Conservation (phyloP, 2,888 invertebrate species). For the Epinotia nisella region DNA sequence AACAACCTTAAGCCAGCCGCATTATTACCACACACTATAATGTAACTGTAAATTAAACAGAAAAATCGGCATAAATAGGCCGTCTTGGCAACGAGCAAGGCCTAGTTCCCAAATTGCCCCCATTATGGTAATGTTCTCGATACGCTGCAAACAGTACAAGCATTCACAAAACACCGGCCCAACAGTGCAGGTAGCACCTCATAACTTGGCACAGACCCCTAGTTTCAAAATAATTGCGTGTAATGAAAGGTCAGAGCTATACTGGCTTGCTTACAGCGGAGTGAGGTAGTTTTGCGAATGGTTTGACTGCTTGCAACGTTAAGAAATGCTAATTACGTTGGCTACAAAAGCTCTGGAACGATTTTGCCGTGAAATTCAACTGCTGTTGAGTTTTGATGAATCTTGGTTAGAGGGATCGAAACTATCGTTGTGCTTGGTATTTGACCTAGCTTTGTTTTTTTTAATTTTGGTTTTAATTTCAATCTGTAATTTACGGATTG, state of each 20-base stretch:
- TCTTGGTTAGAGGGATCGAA: neutral
- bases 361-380: neutral
- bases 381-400: neutral
- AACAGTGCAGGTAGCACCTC: neutral
- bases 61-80: slow-evolving; percentile 14
- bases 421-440: neutral
- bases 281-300: neutral
- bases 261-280: neutral
- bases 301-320: neutral
- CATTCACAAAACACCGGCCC: neutral
- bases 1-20: slow-evolving; percentile 2
- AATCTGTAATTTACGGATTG: too few species aligned
- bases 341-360: slow-evolving; percentile 4
- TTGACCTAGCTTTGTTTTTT: too few species aligned
- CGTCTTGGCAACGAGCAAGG: slow-evolving; percentile 1
- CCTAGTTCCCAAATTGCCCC: slow-evolving; percentile 10
- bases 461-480: too few species aligned
- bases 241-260: neutral
- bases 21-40: slow-evolving; percentile 7
- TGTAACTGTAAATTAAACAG: slow-evolving; percentile 13
- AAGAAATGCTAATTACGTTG: slow-evolving; percentile 19
- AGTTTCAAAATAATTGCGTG: neutral
- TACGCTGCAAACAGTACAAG: slow-evolving; percentile 10
- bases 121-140: slow-evolving; percentile 16
- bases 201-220: neutral